A percentile compares a stretch with the other conserved stretches of the same genome.
Evolutionary conservation across 2,113 vertebrate species (phyloP).

Genomic region (Anthoscopus minutus): DNA sequence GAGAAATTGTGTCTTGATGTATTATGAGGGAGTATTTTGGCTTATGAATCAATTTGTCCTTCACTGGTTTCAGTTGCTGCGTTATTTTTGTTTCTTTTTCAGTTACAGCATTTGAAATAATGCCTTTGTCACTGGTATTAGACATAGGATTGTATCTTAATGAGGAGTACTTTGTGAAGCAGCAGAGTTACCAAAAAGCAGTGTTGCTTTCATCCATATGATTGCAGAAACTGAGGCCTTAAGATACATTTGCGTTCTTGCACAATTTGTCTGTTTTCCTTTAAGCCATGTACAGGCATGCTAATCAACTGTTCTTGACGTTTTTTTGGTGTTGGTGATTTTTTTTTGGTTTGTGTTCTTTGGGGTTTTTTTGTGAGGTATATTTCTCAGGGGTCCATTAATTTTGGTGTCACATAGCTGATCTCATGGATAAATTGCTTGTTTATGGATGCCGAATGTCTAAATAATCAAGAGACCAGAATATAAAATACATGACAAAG

Average conservation of each 20-base stretch:
- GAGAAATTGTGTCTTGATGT: background rate
- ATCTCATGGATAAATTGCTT: slow-evolving; percentile 44
- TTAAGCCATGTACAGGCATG: background rate
- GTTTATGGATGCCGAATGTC: slow-evolving; percentile 47
- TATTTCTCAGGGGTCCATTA: slow-evolving; percentile 22
- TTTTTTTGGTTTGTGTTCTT: no score
- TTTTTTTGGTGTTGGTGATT: no score
- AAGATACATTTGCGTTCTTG: background rate
- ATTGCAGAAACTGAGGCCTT: background rate
- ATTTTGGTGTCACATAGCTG: slow-evolving; percentile 41
- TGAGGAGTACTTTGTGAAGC: background rate
- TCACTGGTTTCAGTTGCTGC: background rate
- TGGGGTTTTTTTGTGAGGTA: background rate
- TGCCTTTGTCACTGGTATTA: background rate
- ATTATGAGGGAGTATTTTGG: background rate
- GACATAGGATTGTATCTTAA: background rate
- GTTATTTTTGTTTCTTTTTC: background rate
- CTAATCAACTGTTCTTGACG: background rate
- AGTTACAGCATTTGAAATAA: background rate
- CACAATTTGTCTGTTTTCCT: slow-evolving; percentile 6
- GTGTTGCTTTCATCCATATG: background rate
- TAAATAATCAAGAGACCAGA: slow-evolving; percentile 31
- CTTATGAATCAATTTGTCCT: background rate
- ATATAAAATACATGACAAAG: background rate
- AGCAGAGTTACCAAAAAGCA: background rate